Evolutionary conservation across 2,113 vertebrate species (phyloP).

Genomic region (Sorex fumeus): DNA sequence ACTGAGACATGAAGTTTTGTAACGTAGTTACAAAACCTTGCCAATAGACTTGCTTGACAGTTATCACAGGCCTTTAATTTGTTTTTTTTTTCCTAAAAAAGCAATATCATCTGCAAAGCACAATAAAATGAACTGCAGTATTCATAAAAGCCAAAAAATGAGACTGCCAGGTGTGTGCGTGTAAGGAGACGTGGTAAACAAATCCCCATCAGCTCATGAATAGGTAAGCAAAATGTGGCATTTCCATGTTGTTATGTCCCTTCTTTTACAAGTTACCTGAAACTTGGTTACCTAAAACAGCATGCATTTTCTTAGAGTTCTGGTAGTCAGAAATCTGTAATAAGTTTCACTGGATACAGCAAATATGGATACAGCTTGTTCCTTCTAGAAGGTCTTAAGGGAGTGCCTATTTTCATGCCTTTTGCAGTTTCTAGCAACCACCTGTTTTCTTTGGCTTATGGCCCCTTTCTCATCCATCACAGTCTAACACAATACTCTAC

Average conservation of each 20-base stretch:
- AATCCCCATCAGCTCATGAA: not conserved
- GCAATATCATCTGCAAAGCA: not conserved
- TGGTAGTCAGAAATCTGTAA: not conserved
- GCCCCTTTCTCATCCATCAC: not conserved
- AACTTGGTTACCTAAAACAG: not conserved
- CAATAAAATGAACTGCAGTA: not conserved
- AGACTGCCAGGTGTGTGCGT: too few relatives aligned
- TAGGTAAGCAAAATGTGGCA: not conserved
- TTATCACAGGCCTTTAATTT: not conserved
- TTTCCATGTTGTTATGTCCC: not conserved
- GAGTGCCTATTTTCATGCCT: not conserved
- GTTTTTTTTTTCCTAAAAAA: not conserved
- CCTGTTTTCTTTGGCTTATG: not conserved
- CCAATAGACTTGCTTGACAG: not conserved
- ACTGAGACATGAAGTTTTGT: not conserved
- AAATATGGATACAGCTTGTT: not conserved
- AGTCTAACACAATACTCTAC: not conserved
- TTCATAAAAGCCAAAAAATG: not conserved
- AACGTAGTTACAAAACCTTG: not conserved
- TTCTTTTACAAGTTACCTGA: conserved; percentile 18
- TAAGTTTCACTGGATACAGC: not conserved
- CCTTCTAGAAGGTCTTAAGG: not conserved
- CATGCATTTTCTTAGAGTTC: not conserved
- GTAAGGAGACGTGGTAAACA: not conserved
- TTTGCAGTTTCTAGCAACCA: not conserved